Evolutionary conservation across 2,888 invertebrate genomes (phyloP), one percentile per base, ranked within the genome.

Genomic region (Ecliptopera silaceata): DNA sequence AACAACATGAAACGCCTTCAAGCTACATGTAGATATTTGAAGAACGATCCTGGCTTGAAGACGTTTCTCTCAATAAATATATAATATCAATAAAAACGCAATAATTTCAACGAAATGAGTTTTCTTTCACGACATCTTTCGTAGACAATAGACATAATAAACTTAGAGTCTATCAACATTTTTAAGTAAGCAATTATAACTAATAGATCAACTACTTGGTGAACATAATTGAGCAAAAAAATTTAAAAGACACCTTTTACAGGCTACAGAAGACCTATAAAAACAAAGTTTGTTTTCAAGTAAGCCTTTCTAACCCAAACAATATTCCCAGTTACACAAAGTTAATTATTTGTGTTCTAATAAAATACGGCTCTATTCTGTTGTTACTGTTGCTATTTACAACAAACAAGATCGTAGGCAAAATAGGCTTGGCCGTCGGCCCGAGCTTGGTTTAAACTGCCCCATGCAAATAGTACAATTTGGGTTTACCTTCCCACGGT

Each of bases 71-170:
- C n/a, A n/a, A n/a, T n/a, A n/a, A n/a, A n/a, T n/a, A n/a, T n/a
- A n/a, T n/a, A n/a, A n/a, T n/a, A n/a, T n/a, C n/a, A n/a, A n/a
- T n/a, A n/a, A n/a, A n/a, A 44, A 44, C 50, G 46, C 38, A 32
- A 53, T 53, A 11, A 52, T 47, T 48, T 26, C 31, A 46, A 51
- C 20, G 6, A 42, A 43, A 6, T 10, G 13, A 52, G 38, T 57
- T 56, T 42, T 48, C 51, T 47, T 38, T 42, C 11, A 56, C 56
- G 46, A 46, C 29, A 41, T 12, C 32, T 46, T 8, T 26, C 26
- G 41, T 29, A 38, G 38, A 49, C 41, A 52, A 43, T 43, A 44
- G 43, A 52, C 12, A 38, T 17, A 53, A 53, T 58, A 18, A 48
- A 48, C 26, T 49, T 41, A 12, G 18, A 44, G 34, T 52, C 49